Conservation (phyloP, 2,888 invertebrate species). For the Drosophila putrida region DNA sequence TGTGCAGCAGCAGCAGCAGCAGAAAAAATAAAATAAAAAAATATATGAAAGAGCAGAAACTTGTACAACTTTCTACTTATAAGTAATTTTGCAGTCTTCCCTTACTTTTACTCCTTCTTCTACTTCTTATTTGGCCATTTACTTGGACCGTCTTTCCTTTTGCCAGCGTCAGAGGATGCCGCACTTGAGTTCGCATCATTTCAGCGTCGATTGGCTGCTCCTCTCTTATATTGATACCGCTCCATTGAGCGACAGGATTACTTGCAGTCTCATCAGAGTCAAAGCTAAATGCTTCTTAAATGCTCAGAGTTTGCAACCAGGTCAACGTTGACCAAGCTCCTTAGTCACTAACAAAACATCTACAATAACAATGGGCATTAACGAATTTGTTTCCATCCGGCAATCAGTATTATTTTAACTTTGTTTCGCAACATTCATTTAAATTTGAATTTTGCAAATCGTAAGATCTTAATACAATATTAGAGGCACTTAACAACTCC, state of each 20-base stretch:
- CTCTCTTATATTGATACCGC: conserved; percentile 30
- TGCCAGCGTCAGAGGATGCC: conserved; percentile 26
- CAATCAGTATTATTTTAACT: neutral
- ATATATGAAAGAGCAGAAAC: conserved; percentile 60
- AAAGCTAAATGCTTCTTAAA: conserved; percentile 51
- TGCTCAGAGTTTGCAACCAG: conserved; percentile 17
- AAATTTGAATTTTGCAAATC: neutral
- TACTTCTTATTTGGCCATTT: conserved; percentile 48
- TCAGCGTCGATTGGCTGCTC: conserved; percentile 47
- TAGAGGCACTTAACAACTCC: too few species aligned
- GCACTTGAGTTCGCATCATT: conserved; percentile 77
- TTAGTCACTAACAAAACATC: conserved; percentile 5
- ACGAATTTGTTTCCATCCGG: neutral
- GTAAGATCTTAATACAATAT: too few species aligned
- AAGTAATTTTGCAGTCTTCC: conserved; percentile 71
- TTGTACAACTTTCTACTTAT: conserved; percentile 76
- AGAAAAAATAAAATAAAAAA: conserved; percentile 11
- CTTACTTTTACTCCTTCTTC: conserved; percentile 9
- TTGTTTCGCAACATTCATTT: neutral
- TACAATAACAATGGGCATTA: conserved; percentile 1
- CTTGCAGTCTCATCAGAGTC: conserved; percentile 59
- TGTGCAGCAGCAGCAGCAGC: conserved; percentile 53
- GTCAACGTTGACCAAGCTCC: conserved; percentile 20
- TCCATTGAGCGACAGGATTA: conserved; percentile 57
- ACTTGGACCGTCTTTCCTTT: conserved; percentile 43